phyloP scores from a whole-genome alignment of 2,888 invertebrate genomes.

The Priocnemis perturbator region DNA sequence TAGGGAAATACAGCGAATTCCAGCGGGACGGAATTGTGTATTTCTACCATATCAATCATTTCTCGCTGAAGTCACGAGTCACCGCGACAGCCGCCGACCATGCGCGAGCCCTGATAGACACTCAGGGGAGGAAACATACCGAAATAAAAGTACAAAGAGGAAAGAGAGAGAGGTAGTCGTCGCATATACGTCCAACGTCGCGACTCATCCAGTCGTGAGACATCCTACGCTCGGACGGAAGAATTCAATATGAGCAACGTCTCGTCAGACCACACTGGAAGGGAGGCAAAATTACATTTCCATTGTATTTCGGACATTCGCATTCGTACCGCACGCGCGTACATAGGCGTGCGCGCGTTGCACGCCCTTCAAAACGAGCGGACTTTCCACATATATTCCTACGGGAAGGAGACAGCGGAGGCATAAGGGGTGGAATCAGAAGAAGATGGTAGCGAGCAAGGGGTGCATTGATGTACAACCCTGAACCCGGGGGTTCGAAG shows the following conservation, averaged over 20 bases:
- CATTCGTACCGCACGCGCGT: slow-evolving; percentile 65
- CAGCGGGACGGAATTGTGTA: no score
- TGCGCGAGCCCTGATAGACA: no score
- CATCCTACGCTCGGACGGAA: slow-evolving; percentile 31
- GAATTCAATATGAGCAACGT: slow-evolving; percentile 64
- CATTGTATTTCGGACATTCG: slow-evolving; percentile 67
- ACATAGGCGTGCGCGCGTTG: slow-evolving; percentile 20
- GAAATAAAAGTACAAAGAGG: not conserved
- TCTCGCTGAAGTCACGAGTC: no score
- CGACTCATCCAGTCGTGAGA: no score
- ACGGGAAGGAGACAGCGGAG: slow-evolving; percentile 20
- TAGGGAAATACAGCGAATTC: no score
- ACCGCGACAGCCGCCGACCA: no score
- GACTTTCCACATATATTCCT: no score
- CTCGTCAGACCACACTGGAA: slow-evolving; percentile 10
- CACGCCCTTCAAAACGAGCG: slow-evolving; percentile 5
- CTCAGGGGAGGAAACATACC: no score
- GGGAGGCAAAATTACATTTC: slow-evolving; percentile 67
- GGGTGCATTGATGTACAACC: slow-evolving; percentile 23
- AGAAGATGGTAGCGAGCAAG: slow-evolving; percentile 12
- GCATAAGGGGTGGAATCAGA: no score
- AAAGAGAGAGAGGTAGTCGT: not conserved
- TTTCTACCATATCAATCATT: no score
- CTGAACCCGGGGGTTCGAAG: slow-evolving; percentile 27
- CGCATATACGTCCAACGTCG: not conserved